Conservation (phyloP, 2,797 vertebrate species). For the Propithecus perrieri region DNA sequence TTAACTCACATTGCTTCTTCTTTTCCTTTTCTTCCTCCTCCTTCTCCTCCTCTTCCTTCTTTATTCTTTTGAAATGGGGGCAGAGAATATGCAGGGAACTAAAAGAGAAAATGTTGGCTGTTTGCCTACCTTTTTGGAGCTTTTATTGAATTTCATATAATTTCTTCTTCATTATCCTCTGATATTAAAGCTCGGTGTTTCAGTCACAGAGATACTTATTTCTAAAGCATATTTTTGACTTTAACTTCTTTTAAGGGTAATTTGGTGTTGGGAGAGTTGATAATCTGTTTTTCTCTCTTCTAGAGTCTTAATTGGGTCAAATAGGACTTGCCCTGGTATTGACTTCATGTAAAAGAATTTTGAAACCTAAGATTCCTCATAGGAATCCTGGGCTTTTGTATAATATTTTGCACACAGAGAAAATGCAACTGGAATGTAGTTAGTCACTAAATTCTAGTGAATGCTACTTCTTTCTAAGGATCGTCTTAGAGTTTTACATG, state of each 20-base stretch:
- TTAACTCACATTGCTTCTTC: background rate
- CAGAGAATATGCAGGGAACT: background rate
- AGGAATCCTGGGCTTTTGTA: slow-evolving; percentile 22
- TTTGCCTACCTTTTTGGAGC: slow-evolving; percentile 34
- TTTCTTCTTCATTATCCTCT: slow-evolving; percentile 57
- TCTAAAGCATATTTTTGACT: slow-evolving; percentile 60
- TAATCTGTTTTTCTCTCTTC: slow-evolving; percentile 29
- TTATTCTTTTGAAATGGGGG: background rate
- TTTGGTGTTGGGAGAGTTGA: background rate
- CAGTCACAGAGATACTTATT: slow-evolving; percentile 36
- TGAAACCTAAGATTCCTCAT: slow-evolving; percentile 55
- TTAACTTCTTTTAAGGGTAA: background rate
- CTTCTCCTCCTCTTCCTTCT: background rate
- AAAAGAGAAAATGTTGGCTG: slow-evolving; percentile 32
- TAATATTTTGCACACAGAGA: slow-evolving; percentile 42
- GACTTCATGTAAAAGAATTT: slow-evolving; percentile 61
- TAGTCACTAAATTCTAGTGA: background rate
- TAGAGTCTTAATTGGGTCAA: background rate
- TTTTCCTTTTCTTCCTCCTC: background rate
- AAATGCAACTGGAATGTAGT: slow-evolving; percentile 17
- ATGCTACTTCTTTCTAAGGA: slow-evolving; percentile 18
- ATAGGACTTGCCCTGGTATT: slow-evolving; percentile 17
- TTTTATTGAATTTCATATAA: slow-evolving; percentile 40
- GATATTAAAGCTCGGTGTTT: background rate
- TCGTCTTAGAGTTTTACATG: background rate